Evolutionary conservation across 2,888 invertebrate species (phyloP).

Genomic region (Megaustenia siamemsis): DNA sequence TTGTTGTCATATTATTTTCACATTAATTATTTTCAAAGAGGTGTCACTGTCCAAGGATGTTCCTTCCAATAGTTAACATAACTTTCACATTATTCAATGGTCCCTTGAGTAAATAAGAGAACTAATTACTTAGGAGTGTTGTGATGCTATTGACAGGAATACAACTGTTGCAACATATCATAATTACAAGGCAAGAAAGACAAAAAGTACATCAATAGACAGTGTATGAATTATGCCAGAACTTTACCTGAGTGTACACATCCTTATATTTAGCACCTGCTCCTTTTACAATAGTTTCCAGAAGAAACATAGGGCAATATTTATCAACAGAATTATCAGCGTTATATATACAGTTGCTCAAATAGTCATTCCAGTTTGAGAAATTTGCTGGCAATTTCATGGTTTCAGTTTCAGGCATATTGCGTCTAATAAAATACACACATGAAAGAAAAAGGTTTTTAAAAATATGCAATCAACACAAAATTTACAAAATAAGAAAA

Average conservation of each 20-base stretch:
- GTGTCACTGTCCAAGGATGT: too few species aligned
- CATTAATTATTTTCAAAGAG: too few species aligned
- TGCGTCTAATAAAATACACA: conserved; percentile 69
- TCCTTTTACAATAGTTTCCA: conserved; percentile 70
- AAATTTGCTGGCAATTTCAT: conserved; percentile 34
- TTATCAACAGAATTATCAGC: conserved; percentile 63
- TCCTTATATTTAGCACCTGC: conserved; percentile 58
- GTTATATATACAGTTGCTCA: conserved; percentile 72
- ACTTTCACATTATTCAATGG: too few species aligned
- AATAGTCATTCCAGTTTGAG: conserved; percentile 59
- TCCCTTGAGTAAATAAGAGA: too few species aligned
- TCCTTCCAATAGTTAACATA: too few species aligned
- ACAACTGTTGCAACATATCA: too few species aligned
- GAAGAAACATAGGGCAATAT: conserved; percentile 77
- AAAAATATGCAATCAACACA: too few species aligned
- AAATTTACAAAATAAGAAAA: too few species aligned
- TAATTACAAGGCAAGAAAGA: too few species aligned
- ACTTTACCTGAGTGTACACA: conserved; percentile 49
- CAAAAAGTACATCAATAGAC: not conserved
- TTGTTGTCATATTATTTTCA: too few species aligned
- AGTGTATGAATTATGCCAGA: not conserved
- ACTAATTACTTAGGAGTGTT: too few species aligned
- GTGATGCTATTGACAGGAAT: too few species aligned
- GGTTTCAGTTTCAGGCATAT: conserved; percentile 70
- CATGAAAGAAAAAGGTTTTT: not conserved